Evolutionary conservation across 2,797 vertebrate species (phyloP), one percentile per base, ranked within the genome.

Genomic region (Aeoliscus strigatus): DNA sequence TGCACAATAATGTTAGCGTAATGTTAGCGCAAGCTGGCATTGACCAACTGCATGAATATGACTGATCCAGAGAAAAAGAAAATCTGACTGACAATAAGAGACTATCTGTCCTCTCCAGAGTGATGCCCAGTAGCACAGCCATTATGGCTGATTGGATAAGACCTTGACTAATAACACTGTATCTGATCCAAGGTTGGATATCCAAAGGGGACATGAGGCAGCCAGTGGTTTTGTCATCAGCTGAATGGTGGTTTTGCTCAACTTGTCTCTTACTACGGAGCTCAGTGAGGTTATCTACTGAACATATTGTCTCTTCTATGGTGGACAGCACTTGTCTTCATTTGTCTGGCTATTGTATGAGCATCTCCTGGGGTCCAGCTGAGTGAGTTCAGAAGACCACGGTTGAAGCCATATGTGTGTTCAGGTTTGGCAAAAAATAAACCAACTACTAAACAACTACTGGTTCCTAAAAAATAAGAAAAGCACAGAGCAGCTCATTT

Each of bases 31-130:
- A n/a, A n/a, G n/a, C n/a, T n/a, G n/a, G n/a, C n/a, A n/a, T n/a
- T n/a, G n/a, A n/a, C 41, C 57, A 38, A 55, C 34, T 53, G 60
- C 43, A 53, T 60, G 48, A 72, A 65, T 57, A 62, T 59, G 60
- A 78, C 58, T 77, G 79, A 77, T 78, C 43, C 61, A 30, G 35
- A 60, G 49, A 70, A 77, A n/a, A n/a, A n/a, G 55, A 38, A 73
- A 77, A 77, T 78, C 69, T 69, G 71, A 59, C 50, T 72, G 62
- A 77, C 75, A 80, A 70, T 66, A 70, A 69, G 74, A 75, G 59
- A 57, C 71, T 66, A 65, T 70, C 69, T 74, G 60, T 77, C 55
- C 52, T 66, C 66, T 70, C 72, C 54, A 69, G 54, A 77, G 41
- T 48, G 71, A 66, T 67, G 52, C 57, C 77, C 66, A 57, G 35